Base-by-base conservation (phyloP, 2,797 vertebrate species). In the Anas bernieri region DNA sequence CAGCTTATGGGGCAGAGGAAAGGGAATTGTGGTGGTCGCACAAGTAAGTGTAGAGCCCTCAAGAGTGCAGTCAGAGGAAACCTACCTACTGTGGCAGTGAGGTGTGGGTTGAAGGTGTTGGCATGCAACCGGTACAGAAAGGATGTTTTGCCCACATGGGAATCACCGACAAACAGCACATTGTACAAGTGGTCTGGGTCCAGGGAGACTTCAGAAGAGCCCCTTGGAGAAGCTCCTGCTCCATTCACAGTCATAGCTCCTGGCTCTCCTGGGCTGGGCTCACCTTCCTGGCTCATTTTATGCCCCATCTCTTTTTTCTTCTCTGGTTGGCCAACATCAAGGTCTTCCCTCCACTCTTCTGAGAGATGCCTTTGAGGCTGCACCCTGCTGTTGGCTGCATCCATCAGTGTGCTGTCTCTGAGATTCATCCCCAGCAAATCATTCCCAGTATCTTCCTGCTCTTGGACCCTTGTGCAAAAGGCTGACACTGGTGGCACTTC, bases 121-220 rank as follows among this genome's bases (percentile, higher is more conserved):
- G 96, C 97, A 1, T 98, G 98, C 82, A 99, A 89, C 56, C 98
- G 97, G 96, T 98, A 97, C 94, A 99, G 98, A 96, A 99, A 99
- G 2, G 99, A 99, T 0, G 99, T 99, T 95, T 99, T 99, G 69
- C 99, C 99, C 94, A 99, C 99, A 0, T 97, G 97, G 83, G 99
- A 98, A 93, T 99, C 98, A 93, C 99, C 99, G 11, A 99, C 82
- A 63, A 99, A 98, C 88, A 99, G 94, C 88, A 99, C 96, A 0
- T 99, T 98, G 97, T 98, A 99, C 73, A 98, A 45, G 41, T 98
- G 96, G 14, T 98, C 98, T 37, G 97, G 97, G 13, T 86, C 45
- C 30, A 48, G 17, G 25, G 39, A 17, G 39, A 58, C 56, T 83
- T 22, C 48, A 21, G 67, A 15, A 63, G 22, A 85, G n/a, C 12